Conservation (phyloP, 2,888 invertebrate genomes). For the Odontomyia ornata region DNA sequence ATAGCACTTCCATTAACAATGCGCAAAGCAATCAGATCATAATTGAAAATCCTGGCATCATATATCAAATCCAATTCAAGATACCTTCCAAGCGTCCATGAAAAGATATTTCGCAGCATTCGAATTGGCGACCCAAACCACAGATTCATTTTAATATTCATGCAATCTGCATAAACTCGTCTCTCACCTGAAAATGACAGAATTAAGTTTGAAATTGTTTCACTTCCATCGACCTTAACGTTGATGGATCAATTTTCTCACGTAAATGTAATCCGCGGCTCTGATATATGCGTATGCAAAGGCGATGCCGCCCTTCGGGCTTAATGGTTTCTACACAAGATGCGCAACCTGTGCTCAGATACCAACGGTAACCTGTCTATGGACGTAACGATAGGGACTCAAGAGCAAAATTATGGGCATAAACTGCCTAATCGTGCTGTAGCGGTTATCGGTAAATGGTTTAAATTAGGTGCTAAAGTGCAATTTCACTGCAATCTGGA, state of each 20-base stretch:
- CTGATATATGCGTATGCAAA: slow-evolving; percentile 6
- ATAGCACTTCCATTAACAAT: no score
- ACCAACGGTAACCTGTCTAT: slow-evolving; percentile 5
- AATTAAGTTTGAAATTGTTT: slow-evolving; percentile 38
- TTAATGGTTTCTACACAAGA: not conserved
- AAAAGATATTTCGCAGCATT: not conserved
- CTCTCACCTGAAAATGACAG: slow-evolving; percentile 34
- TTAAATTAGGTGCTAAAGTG: slow-evolving; percentile 43
- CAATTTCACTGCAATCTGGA: slow-evolving; percentile 38
- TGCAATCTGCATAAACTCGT: not conserved
- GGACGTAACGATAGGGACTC: not conserved
- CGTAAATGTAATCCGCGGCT: slow-evolving; percentile 25
- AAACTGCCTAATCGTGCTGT: slow-evolving; percentile 40
- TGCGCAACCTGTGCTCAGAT: not conserved
- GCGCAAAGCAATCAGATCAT: no score
- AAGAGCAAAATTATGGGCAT: slow-evolving; percentile 14
- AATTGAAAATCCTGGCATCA: no score
- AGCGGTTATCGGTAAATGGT: slow-evolving; percentile 40
- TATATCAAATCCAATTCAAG: no score
- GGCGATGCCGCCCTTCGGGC: slow-evolving; percentile 7
- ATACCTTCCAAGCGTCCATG: not conserved
- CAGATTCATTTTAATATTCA: not conserved
- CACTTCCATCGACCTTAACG: slow-evolving; percentile 25
- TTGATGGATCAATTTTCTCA: slow-evolving; percentile 44
- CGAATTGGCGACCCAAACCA: not conserved